These are phyloP conservation scores for Tragelaphus imberbis DNA, from an alignment of 2,113 vertebrate genomes.

Conservation along the genomic window DNA sequence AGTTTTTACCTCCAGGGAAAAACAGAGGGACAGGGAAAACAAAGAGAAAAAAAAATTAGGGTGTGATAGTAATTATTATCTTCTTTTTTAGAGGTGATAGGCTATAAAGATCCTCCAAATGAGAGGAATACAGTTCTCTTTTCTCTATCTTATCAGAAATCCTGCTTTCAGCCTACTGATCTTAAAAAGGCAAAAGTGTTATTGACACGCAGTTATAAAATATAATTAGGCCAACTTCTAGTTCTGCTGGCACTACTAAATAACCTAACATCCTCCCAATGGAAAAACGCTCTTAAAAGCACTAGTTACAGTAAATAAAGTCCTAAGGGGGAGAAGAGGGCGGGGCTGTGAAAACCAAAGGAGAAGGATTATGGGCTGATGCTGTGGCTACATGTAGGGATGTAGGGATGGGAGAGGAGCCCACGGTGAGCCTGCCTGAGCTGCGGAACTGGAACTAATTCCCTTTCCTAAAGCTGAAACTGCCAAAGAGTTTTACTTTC, in stretches of 20 bases:
- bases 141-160: neutral
- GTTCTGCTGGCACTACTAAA: neutral
- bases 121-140: neutral
- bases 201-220: neutral
- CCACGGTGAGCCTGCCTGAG: neutral
- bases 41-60: neutral
- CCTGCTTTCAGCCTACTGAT: neutral
- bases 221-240: neutral
- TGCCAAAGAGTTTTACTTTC: neutral
- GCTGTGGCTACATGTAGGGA: too few species aligned
- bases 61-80: neutral
- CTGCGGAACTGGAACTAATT: neutral
- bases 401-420: neutral
- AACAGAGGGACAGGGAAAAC: neutral
- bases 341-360: neutral
- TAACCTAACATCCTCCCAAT: neutral
- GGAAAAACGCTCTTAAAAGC: neutral
- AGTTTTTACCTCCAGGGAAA: neutral
- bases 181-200: neutral
- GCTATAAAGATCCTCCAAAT: neutral
- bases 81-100: neutral
- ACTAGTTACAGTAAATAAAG: neutral
- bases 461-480: neutral
- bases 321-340: neutral
- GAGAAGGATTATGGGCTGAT: neutral